phyloP scores from a whole-genome alignment of 2,113 vertebrate species.

The Taxidea taxus region DNA sequence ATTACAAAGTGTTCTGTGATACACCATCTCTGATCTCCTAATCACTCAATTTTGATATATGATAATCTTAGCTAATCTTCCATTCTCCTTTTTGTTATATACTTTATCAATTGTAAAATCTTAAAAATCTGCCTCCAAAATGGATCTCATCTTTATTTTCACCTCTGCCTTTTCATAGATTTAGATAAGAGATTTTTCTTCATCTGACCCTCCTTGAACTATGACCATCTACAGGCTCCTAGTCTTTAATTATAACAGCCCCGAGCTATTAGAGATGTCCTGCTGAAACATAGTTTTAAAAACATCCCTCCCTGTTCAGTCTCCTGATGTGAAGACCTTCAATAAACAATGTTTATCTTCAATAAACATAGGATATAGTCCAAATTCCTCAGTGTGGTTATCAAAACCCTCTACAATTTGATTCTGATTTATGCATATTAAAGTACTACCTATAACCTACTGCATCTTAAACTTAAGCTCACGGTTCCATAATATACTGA shows the following conservation, averaged over 20 bases:
- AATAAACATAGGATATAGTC: neutral
- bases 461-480: neutral
- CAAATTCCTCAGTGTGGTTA: neutral
- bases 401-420: neutral
- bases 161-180: neutral
- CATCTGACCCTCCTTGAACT: neutral
- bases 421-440: neutral
- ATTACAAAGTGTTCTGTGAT: neutral
- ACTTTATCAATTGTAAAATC: neutral
- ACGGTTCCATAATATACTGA: neutral
- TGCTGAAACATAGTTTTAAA: neutral
- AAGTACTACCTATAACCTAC: neutral
- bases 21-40: neutral
- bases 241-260: neutral
- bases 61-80: neutral
- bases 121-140: conserved; percentile 18
- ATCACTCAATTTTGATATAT: neutral
- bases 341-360: neutral
- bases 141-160: conserved; percentile 17
- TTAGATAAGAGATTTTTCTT: neutral
- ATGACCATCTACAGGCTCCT: neutral
- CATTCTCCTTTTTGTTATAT: neutral
- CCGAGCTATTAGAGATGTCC: neutral
- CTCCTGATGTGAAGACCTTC: neutral
- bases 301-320: neutral